Conservation (phyloP, 2,888 invertebrate species). For the Druceiella hillmani region DNA sequence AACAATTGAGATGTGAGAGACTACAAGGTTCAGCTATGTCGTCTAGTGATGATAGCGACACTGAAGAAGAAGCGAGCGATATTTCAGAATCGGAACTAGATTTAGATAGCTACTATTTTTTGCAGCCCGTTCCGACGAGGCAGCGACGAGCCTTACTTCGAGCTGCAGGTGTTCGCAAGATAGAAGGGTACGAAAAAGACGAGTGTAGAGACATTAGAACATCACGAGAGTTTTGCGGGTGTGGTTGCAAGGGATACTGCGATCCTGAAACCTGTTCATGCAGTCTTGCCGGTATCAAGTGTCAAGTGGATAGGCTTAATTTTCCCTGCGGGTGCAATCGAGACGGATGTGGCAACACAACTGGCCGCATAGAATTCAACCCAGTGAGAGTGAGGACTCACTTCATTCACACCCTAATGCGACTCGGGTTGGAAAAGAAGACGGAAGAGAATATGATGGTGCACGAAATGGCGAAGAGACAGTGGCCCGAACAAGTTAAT, state of each 20-base stretch:
- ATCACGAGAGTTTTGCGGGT: conserved; percentile 91
- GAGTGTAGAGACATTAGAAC: conserved; percentile 89
- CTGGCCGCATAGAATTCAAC: conserved; percentile 94
- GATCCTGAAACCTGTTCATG: conserved; percentile 95
- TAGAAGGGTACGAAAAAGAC: conserved; percentile 89
- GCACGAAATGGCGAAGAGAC: conserved; percentile 42
- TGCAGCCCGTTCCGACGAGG: conserved; percentile 88
- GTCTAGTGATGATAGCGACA: conserved; percentile 80
- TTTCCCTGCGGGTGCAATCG: conserved; percentile 96
- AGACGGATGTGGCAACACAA: conserved; percentile 88
- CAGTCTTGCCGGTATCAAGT: conserved; percentile 92
- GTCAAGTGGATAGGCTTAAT: conserved; percentile 93
- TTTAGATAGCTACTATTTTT: conserved; percentile 83
- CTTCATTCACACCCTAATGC: conserved; percentile 95
- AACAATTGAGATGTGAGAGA: conserved; percentile 66
- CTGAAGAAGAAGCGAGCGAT: conserved; percentile 78
- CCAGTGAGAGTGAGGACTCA: conserved; percentile 93
- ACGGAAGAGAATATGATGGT: conserved; percentile 61
- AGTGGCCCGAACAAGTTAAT: conserved; percentile 44
- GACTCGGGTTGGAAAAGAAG: conserved; percentile 83
- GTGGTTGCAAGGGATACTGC: conserved; percentile 88
- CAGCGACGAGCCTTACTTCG: conserved; percentile 83
- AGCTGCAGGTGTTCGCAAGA: conserved; percentile 90
- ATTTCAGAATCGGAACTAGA: conserved; percentile 80
- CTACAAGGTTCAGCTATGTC: conserved; percentile 49